A percentile compares a stretch with the other conserved stretches of the same genome.
phyloP scores from a whole-genome alignment of 2,888 invertebrate genomes.

The Gasteruption jaculator region DNA sequence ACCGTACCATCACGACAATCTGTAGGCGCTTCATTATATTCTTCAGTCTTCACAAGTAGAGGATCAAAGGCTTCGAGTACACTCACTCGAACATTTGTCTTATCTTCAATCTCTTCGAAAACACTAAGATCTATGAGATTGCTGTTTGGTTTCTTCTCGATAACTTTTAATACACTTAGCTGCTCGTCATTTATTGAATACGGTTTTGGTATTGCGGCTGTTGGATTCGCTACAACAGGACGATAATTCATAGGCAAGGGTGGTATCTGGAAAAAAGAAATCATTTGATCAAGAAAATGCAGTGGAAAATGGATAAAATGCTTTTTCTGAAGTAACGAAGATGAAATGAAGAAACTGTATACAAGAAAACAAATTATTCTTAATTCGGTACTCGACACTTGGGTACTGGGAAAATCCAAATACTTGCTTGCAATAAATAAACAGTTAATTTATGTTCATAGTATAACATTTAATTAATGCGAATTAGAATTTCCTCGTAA shows the following conservation, averaged over 20 bases:
- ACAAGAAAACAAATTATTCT: conserved; percentile 11
- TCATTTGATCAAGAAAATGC: neutral
- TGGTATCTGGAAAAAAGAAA: conserved; percentile 40
- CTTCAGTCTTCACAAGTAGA: conserved; percentile 62
- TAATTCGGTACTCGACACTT: neutral
- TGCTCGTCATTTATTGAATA: conserved; percentile 38
- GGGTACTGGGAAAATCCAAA: neutral
- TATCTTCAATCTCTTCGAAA: conserved; percentile 51
- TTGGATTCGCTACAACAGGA: conserved; percentile 26
- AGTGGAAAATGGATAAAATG: conserved; percentile 4
- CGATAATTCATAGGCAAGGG: conserved; percentile 46
- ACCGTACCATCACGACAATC: conserved; percentile 30
- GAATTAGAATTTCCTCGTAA: no score
- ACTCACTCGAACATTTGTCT: conserved; percentile 59
- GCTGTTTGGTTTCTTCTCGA: conserved; percentile 53
- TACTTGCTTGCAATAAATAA: neutral
- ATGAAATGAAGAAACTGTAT: conserved; percentile 3
- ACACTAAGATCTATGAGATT: conserved; percentile 60
- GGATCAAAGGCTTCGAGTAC: conserved; percentile 88
- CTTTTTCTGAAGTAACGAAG: neutral
- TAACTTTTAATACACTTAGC: conserved; percentile 49
- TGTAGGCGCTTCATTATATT: conserved; percentile 42
- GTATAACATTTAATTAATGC: no score
- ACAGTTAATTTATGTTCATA: no score
- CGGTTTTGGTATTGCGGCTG: conserved; percentile 17